A percentile compares a stretch with the other conserved stretches of the same genome.
These are phyloP conservation scores for Actias luna DNA, from an alignment of 2,888 invertebrate genomes.

Conservation along the genomic window DNA sequence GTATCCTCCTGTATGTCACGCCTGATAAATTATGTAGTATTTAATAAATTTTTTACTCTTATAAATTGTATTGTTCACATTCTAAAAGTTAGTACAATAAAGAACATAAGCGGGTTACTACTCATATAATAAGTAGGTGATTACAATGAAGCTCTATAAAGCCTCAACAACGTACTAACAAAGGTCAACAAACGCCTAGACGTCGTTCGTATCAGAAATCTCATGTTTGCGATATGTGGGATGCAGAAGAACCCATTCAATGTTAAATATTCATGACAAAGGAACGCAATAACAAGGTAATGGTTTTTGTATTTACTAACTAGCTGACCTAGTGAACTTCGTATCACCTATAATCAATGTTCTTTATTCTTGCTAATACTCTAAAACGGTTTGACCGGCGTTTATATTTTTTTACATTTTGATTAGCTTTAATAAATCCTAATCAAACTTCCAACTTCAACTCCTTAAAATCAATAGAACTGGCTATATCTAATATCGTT, in stretches of 20 bases:
- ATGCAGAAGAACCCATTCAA: slow-evolving; percentile 22
- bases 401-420: too few species aligned
- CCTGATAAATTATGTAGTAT: too few species aligned
- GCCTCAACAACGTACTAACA: background rate
- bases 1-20: too few species aligned
- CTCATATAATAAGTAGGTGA: background rate
- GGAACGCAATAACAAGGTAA: slow-evolving; percentile 23
- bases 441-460: too few species aligned
- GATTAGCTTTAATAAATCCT: too few species aligned
- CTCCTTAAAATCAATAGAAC: too few species aligned
- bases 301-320: background rate
- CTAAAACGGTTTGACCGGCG: too few species aligned
- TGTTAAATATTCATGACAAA: slow-evolving; percentile 21
- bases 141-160: background rate
- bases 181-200: background rate
- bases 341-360: too few species aligned
- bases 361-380: too few species aligned
- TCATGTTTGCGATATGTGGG: background rate
- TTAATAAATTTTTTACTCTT: too few species aligned
- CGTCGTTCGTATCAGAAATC: background rate
- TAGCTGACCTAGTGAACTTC: too few species aligned
- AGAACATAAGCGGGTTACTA: background rate
- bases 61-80: background rate
- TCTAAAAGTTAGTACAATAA: background rate
- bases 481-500: too few species aligned